A percentile compares a stretch with the other conserved stretches of the same genome.
Conservation (phyloP, 35 echinoderm and acorn worm species). For the Lytechinus pictus region DNA sequence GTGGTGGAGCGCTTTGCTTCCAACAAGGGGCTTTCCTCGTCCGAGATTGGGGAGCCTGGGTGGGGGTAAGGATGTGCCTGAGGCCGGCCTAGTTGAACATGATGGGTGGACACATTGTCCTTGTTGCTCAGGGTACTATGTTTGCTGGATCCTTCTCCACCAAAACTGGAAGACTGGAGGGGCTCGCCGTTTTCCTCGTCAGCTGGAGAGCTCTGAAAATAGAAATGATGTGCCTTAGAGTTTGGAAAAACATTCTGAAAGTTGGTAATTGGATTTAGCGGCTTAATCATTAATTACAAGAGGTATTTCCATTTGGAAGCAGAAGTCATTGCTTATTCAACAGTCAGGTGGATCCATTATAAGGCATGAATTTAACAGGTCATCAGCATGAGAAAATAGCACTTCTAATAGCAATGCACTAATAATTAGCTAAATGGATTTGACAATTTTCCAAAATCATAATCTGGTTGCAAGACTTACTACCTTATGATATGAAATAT, state of each 20-base stretch:
- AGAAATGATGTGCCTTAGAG: not conserved
- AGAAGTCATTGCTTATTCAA: not conserved
- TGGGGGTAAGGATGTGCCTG: conserved; percentile 23
- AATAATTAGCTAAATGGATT: not conserved
- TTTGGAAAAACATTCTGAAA: not conserved
- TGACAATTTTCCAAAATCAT: not conserved
- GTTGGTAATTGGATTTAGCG: not conserved
- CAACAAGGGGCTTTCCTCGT: conserved; percentile 55
- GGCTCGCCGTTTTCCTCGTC: conserved; percentile 23
- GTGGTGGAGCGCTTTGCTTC: conserved; percentile 18
- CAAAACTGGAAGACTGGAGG: conserved; percentile 47
- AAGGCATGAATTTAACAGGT: not conserved
- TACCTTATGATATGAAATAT: not conserved
- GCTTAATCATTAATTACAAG: not conserved
- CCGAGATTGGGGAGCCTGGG: conserved; percentile 22
- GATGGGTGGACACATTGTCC: conserved; percentile 53
- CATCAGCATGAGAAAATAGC: not conserved
- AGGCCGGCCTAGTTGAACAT: conserved; percentile 36
- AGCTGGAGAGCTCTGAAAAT: conserved; percentile 22
- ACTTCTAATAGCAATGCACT: not conserved
- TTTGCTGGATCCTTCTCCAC: conserved; percentile 50
- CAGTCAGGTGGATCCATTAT: not conserved
- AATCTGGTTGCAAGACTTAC: not conserved
- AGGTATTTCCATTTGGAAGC: not conserved
- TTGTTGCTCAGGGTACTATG: conserved; percentile 45